Evolutionary conservation across 2,797 vertebrate genomes (phyloP), one percentile per base, ranked within the genome.

Genomic region (Poecilia wingei): DNA sequence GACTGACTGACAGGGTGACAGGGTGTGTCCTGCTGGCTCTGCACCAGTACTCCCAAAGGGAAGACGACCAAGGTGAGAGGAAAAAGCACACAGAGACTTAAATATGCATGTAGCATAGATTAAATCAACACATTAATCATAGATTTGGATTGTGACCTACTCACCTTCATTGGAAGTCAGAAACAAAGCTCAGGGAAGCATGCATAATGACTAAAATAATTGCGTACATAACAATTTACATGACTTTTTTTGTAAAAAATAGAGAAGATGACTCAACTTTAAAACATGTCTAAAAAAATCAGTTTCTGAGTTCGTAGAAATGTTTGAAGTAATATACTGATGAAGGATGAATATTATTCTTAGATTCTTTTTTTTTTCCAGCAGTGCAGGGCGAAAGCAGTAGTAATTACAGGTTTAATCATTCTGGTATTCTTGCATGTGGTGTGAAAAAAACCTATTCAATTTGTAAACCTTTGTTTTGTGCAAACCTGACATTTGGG

Each of bases 51-150:
- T 84, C 89, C 84, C 91, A 81, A 28, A 69, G 87, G 89, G 75
- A 75, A 78, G 64, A 46, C 64, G 64, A 64, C 77, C 91, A 95
- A 95, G 95, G 94, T 94, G 92, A 95, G 84, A 87, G 86, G 86
- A 81, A 89, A 77, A 82, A 92, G 82, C 75, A 45, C 68, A 71
- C 46, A 41, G 5, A n/a, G 39, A 68, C 72, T 82, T 49, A 71
- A 77, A 79, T 78, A 88, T 84, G 84, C 84, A 86, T 78, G 79
- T 36, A 73, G 43, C 74, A 77, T 85, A 57, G 78, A 86, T 80
- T 84, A 72, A 79, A 85, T 77, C 20, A 69, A 5, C 0, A 6
- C 46, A n/a, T 61, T 87, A 82, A 86, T 81, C 85, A 80, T 72
- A 2, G 0, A 74, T 33, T 36, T 88, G 75, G 64, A 64, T n/a